phyloP scores from a whole-genome alignment of 1,140 invertebrate genomes.

The Microvelia longipes region DNA sequence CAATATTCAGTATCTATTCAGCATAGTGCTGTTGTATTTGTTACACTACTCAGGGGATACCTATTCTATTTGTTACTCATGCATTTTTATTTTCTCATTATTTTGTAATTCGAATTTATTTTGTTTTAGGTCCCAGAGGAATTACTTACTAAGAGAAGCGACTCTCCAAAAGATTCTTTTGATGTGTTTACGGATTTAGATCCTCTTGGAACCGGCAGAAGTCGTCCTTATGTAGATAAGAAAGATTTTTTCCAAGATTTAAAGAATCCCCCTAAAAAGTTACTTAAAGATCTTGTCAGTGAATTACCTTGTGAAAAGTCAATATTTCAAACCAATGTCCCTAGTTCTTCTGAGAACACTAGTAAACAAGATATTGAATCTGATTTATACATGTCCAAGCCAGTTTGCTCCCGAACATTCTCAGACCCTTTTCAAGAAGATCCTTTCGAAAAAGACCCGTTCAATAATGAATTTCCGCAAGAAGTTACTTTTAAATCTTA shows the following conservation, averaged over 20 bases:
- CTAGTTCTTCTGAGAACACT: background rate
- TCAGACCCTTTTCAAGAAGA: constrained; percentile 53
- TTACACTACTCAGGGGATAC: no score
- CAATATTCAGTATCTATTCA: no score
- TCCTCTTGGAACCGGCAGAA: constrained; percentile 73
- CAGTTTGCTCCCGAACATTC: background rate
- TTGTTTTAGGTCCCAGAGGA: constrained; percentile 10
- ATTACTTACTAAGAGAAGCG: background rate
- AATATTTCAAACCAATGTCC: constrained; percentile 12
- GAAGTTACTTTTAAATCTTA: constrained; percentile 21
- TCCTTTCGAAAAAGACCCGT: constrained; percentile 49
- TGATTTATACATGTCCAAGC: constrained; percentile 1
- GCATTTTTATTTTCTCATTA: no score
- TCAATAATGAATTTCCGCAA: constrained; percentile 36
- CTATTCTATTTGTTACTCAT: no score
- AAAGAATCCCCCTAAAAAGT: constrained; percentile 81
- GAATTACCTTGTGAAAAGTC: constrained; percentile 12
- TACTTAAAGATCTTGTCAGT: constrained; percentile 61
- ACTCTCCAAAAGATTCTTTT: constrained; percentile 16
- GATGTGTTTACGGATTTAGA: constrained; percentile 85
- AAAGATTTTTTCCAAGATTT: constrained; percentile 88
- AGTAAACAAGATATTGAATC: background rate
- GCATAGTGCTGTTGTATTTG: no score
- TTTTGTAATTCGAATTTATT: no score
- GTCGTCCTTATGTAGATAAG: constrained; percentile 81